Percentiles rank a stretch among this genome's conserved stretches.
Conservation (phyloP, 2,888 invertebrate genomes). For the Hyposoter dolosus region DNA sequence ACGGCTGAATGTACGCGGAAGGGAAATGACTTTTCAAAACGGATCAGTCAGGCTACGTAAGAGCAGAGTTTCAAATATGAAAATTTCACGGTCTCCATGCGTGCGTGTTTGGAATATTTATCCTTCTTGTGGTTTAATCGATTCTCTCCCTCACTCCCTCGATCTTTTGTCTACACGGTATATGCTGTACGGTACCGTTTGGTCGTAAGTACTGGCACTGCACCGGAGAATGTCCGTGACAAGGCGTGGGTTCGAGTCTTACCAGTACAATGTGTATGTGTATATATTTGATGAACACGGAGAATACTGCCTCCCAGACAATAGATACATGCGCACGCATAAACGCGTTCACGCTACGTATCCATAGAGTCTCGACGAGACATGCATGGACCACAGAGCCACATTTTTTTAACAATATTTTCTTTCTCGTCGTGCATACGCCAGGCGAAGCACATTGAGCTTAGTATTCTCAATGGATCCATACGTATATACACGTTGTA, state of each 20-base stretch:
- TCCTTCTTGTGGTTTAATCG: conserved; percentile 5
- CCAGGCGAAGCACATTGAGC: neutral
- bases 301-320: conserved; percentile 64
- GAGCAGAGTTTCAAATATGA: neutral
- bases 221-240: conserved; percentile 66
- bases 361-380: conserved; percentile 45
- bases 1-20: neutral
- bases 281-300: conserved; percentile 4
- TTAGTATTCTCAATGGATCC: conserved; percentile 18
- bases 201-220: conserved; percentile 67
- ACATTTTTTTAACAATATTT: conserved; percentile 19
- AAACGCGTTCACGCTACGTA: conserved; percentile 56
- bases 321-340: conserved; percentile 65
- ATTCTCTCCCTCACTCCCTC: neutral
- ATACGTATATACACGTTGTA: neutral
- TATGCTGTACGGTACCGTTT: conserved; percentile 65
- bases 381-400: conserved; percentile 17
- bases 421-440: conserved; percentile 17
- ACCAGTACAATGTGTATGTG: conserved; percentile 36
- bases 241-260: conserved; percentile 67
- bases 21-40: neutral
- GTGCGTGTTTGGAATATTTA: conserved; percentile 23
- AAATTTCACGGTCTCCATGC: conserved; percentile 18
- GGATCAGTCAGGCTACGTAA: conserved; percentile 3
- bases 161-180: neutral